A percentile compares a stretch with the other conserved stretches of the same genome.
Conservation (phyloP, 2,888 invertebrate genomes). For the Ophioninae sp. region DNA sequence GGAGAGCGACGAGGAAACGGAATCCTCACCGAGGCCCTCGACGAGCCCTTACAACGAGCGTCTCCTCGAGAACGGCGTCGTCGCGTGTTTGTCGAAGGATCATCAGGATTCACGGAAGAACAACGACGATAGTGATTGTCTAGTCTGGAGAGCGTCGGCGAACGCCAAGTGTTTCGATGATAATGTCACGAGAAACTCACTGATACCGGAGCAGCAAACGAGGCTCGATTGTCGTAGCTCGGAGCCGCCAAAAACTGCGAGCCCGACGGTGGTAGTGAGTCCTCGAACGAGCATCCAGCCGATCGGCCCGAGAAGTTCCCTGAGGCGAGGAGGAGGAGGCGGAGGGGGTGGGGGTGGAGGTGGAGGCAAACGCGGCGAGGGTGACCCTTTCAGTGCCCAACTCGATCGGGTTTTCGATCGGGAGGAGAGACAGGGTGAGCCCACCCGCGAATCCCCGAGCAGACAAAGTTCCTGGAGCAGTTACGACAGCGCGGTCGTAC, state of each 20-base stretch:
- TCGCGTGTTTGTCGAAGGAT: conserved; percentile 11
- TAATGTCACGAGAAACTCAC: neutral
- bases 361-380: conserved; percentile 80
- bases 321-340: conserved; percentile 75
- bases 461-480: conserved; percentile 91
- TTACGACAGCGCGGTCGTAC: conserved; percentile 89
- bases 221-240: conserved; percentile 43
- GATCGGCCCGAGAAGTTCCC: conserved; percentile 50
- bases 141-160: conserved; percentile 82
- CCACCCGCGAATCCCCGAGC: conserved; percentile 83
- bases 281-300: conserved; percentile 49
- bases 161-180: conserved; percentile 74
- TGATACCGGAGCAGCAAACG: conserved; percentile 46
- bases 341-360: conserved; percentile 76
- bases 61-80: conserved; percentile 60
- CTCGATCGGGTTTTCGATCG: conserved; percentile 88
- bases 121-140: conserved; percentile 79
- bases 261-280: conserved; percentile 40
- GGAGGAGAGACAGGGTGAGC: conserved; percentile 82
- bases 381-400: conserved; percentile 87
- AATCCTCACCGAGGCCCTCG: conserved; percentile 59
- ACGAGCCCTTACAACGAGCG: conserved; percentile 63
- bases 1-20: conserved; percentile 70
- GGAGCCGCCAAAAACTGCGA: conserved; percentile 41
- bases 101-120: neutral